A percentile compares a stretch with the other conserved stretches of the same genome.
Conservation (phyloP, 2,113 vertebrate genomes). For the Pionites leucogaster region DNA sequence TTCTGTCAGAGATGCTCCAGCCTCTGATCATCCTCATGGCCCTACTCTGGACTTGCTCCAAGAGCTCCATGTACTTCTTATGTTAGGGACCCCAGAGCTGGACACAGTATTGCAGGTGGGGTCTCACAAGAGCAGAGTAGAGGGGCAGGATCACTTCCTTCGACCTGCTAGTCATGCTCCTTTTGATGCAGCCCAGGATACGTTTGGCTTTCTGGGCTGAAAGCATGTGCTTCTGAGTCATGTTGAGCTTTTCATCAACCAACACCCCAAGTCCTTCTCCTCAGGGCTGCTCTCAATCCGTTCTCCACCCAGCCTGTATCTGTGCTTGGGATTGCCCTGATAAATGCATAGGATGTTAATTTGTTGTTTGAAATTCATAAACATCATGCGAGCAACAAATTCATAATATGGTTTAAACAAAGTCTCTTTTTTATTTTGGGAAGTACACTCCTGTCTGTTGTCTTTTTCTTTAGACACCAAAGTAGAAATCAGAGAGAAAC, state of each 20-base stretch:
- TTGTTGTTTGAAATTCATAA: neutral
- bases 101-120: neutral
- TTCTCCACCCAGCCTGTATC: neutral
- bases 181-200: neutral
- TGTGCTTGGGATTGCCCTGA: neutral
- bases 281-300: neutral
- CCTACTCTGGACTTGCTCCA: neutral
- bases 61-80: neutral
- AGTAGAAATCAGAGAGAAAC: neutral
- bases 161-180: neutral
- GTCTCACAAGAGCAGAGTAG: neutral
- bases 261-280: neutral
- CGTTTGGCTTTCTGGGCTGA: neutral
- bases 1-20: neutral
- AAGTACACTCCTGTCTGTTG: neutral
- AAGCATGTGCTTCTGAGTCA: neutral
- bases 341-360: neutral
- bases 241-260: neutral
- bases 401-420: neutral
- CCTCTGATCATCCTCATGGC: neutral
- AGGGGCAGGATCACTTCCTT: neutral
- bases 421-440: neutral
- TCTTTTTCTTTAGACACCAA: neutral
- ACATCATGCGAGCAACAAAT: neutral
- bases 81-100: neutral